Evolutionary conservation across 2,113 vertebrate species (phyloP).

Genomic region (Zapornia atra): DNA sequence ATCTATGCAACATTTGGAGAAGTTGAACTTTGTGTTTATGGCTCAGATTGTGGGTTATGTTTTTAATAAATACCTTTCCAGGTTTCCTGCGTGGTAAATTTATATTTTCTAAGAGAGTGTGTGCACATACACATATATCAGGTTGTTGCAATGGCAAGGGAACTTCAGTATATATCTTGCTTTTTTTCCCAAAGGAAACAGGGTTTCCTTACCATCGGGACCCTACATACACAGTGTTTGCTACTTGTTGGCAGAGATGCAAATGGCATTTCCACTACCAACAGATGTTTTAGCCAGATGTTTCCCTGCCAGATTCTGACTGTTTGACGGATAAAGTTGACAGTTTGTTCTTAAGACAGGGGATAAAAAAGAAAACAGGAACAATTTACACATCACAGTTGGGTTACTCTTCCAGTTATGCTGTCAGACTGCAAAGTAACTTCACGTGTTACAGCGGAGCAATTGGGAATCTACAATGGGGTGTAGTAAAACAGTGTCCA

Average conservation of each 20-base stretch:
- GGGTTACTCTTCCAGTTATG: background rate
- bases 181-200: background rate
- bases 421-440: background rate
- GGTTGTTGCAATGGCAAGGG: background rate
- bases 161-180: background rate
- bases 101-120: background rate
- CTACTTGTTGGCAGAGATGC: constrained; percentile 19
- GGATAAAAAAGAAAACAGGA: background rate
- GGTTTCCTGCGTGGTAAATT: background rate
- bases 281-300: constrained; percentile 67
- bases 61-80: background rate
- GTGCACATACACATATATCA: background rate
- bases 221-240: background rate
- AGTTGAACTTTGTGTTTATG: background rate
- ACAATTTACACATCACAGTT: background rate
- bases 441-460: background rate
- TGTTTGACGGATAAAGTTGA: constrained; percentile 4
- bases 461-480: background rate
- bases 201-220: background rate
- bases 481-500: background rate
- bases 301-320: constrained; percentile 1
- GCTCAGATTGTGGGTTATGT: background rate
- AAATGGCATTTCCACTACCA: background rate
- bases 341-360: background rate
- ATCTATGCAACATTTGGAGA: background rate